Base-by-base conservation (phyloP, 2,797 vertebrate genomes). In the Ficedula albicollis region DNA sequence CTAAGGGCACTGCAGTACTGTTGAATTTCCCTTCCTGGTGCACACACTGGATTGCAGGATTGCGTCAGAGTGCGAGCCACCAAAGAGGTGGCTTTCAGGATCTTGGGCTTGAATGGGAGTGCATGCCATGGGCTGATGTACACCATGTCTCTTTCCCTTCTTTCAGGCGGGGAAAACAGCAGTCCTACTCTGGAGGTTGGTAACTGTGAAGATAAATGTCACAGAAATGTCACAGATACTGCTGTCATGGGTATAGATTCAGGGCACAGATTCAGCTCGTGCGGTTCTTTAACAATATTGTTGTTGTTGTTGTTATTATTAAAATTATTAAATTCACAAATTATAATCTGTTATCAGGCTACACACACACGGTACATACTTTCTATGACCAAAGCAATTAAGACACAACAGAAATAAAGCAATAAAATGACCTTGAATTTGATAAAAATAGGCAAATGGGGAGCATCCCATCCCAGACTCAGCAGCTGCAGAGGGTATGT, bases 11-110 rank as follows among this genome's bases (percentile, higher is more conserved):
- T 59, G 23, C 44, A 49, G 14, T 32, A 36, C 69, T 54, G 30
- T 58, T 51, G 34, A 59, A 34, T 64, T 94, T 93, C 51, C 58
- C n/a, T 75, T 93, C 77, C 83, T 76, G 70, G 34, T 87, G 62
- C 67, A 62, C 44, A 54, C 6, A 62, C 1, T 3, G 56, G n/a
- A 52, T 46, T 46, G n/a, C 34, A 6, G 44, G 44, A 67, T 73
- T 89, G 8, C 1, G 0, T 83, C 81, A 86, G 16, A 78, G n/a
- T 22, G 14, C 55, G 58, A 94, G 49, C 76, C 72, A 87, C 66
- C 59, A 73, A 62, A 64, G 39, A 82, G 23, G 48, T 82, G 54
- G 29, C 59, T 77, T 84, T 81, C 48, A 70, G 55, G 70, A 84
- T 69, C 21, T 75, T 46, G 43, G 59, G 32, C 36, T 66, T 39